phyloP scores from a whole-genome alignment of 2,888 invertebrate genomes.

The Drosophila rubida region DNA sequence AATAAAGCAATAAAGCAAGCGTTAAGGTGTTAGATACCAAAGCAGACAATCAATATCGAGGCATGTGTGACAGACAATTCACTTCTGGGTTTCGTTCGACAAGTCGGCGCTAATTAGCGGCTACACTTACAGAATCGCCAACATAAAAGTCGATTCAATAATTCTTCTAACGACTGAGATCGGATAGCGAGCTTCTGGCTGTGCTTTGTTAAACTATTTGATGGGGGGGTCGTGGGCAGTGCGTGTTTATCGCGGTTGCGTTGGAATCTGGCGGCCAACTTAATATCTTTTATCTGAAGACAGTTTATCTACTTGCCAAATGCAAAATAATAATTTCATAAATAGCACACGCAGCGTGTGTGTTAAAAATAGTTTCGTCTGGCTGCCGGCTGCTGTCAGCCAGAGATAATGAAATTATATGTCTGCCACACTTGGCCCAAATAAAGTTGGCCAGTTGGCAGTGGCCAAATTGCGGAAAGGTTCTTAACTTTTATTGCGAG shows the following conservation, averaged over 20 bases:
- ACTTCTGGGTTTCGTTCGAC: conserved; percentile 24
- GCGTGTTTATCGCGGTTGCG: not conserved
- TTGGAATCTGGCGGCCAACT: not conserved
- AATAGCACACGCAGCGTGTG: conserved; percentile 8
- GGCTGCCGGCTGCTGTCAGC: conserved; percentile 8
- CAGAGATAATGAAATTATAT: conserved; percentile 14
- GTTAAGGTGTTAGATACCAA: conserved; percentile 54
- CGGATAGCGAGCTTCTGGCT: too few relatives aligned
- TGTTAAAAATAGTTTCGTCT: conserved; percentile 10
- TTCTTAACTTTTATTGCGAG: conserved; percentile 2
- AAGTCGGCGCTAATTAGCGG: conserved; percentile 36
- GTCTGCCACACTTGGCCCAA: conserved; percentile 19
- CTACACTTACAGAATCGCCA: conserved; percentile 19
- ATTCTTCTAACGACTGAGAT: too few relatives aligned
- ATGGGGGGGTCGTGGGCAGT: too few relatives aligned
- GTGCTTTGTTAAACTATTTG: too few relatives aligned
- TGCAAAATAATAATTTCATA: conserved; percentile 2
- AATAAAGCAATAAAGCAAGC: conserved; percentile 38
- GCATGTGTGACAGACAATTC: conserved; percentile 12
- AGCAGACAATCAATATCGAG: conserved; percentile 31
- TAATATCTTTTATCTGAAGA: conserved; percentile 1
- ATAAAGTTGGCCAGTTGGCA: conserved; percentile 2
- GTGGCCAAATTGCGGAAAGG: not conserved
- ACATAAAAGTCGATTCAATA: too few relatives aligned
- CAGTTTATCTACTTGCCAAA: conserved; percentile 4